Evolutionary conservation across 1,140 invertebrate genomes (phyloP), one percentile per base, ranked within the genome.

Genomic region (Monomorium pharaonis): DNA sequence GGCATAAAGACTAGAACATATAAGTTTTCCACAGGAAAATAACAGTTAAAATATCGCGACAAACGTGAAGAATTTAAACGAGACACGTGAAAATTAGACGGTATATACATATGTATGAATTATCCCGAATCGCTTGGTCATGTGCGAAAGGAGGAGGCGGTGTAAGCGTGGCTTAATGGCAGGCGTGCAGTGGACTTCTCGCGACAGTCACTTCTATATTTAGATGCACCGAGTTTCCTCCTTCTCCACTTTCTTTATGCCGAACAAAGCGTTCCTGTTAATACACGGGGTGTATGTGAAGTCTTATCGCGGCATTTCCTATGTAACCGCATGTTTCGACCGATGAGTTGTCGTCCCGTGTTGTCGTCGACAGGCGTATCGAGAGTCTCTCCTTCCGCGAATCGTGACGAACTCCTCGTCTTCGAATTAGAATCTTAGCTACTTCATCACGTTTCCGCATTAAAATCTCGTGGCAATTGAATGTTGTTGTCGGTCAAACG

Each of bases 161-260:
- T 90, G 88, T 90, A 91, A 91, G 89, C 86, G 90, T 77, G 74
- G 90, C 91, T 91, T 93, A 93, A 94, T 91, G 89, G 91, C 81
- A n/a, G n/a, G n/a, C 85, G 85, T 87, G 92, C 92, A 91, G 89
- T n/a, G n/a, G n/a, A n/a, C 91, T 91, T 90, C 88, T 91, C 90
- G 90, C 92, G 91, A 93, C 93, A 93, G 92, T 95, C 94, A 95
- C 92, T 94, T 93, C 94, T 94, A 95, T 95, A 94, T 95, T 94
- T 95, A 95, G 94, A 94, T 93, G 92, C 91, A 93, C 92, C 89
- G 91, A 92, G 90, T 94, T 94, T 94, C 93, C 90, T 94, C 91
- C 92, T 94, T 91, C 92, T 93, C 89, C 91, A 91, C 93, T 95
- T 94, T 94, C 92, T 94, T 94, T 92, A 91, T 89, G 85, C 83